Base-by-base conservation (phyloP, 2,888 invertebrate genomes). In the Uropetala carovei region DNA sequence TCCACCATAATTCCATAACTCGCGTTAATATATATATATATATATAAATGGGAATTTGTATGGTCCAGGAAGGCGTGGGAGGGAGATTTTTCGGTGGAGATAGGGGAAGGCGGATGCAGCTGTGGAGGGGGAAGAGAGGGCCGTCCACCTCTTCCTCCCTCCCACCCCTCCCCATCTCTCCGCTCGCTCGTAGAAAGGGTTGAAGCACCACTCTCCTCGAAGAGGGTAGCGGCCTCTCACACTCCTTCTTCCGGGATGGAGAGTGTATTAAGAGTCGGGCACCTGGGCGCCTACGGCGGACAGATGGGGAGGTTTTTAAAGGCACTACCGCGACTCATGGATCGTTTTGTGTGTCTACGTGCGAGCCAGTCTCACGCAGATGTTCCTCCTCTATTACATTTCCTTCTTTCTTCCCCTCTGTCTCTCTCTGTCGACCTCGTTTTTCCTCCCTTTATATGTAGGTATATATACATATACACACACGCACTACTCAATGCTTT, bases 241-340 rank as follows among this genome's bases (percentile, higher is more conserved):
- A 27, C 75, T 27, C 75, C 27, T 75, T 60, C 60, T 13, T 43
- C n/a, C 10, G 75, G 18, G 75, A 22, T 75, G 75, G 60, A 60
- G 13, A 60, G 43, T 60, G 18, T 60, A 60, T 60, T 60, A 60
- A 60, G 60, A 43, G 43, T 5, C 43, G 43, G 75, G 75, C 75
- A 75, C 75, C 75, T 75, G 75, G 75, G 75, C 75, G 75, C 75
- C 75, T 75, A 27, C 8, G 75, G 75, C 68, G 68, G 75, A 75
- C 75, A 75, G 75, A 75, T 75, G 75, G 75, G 75, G 14, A 75
- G 27, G 75, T 27, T 75, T 75, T 75, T 75, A 75, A 75, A 68
- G 68, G 68, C 68, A 68, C 43, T 43, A 43, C 43, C 43, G 43
- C 68, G 75, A 68, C 68, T 68, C 68, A 68, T 22, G n/a, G 68